Base-by-base conservation (phyloP, 2,797 vertebrate species). In the Gobionotothen gibberifrons region DNA sequence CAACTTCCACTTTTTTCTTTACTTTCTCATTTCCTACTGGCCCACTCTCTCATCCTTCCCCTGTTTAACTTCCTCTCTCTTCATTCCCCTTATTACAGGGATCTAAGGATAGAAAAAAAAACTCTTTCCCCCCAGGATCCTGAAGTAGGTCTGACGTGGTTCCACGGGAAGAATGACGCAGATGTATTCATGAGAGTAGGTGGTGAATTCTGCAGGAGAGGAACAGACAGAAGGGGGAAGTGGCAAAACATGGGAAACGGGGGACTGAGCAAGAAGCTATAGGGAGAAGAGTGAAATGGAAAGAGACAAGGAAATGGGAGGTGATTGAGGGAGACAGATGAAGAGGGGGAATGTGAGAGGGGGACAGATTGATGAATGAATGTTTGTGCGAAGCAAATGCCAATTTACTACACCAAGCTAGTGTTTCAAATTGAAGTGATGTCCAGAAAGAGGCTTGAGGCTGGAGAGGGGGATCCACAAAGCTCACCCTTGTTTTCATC, bases 351-450 rank as follows among this genome's bases (percentile, higher is more conserved):
- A 77, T 53, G 79, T 79, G 79, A 82, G 75, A 79, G 59, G 43
- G 32, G 69, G 87, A 79, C 65, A 72, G 84, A 86, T 59, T 86
- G 89, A 90, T 89, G 82, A 84, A 88, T 86, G 82, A 72, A 76
- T 81, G 85, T 83, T 85, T 78, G 79, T 74, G 83, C 22, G 63
- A 83, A 56, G 73, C 66, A 81, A 89, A 90, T 86, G 76, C 43
- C 79, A 88, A 89, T 92, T 91, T 79, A 87, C 59, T 75, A 65
- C 76, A 78, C 63, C 70, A 77, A 82, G 70, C 76, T 54, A 90
- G 79, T 76, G 83, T 90, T 88, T 87, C 74, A 29, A 91, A 87
- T 90, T 87, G 78, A 89, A 85, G 81, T 78, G 87, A 90, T 90
- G 86, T 87, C 78, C 78, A 57, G 56, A 83, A 61, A 79, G 76